These are phyloP conservation scores for Enteromius radiatus DNA, from an alignment of 2,797 vertebrate species.

Conservation along the genomic window DNA sequence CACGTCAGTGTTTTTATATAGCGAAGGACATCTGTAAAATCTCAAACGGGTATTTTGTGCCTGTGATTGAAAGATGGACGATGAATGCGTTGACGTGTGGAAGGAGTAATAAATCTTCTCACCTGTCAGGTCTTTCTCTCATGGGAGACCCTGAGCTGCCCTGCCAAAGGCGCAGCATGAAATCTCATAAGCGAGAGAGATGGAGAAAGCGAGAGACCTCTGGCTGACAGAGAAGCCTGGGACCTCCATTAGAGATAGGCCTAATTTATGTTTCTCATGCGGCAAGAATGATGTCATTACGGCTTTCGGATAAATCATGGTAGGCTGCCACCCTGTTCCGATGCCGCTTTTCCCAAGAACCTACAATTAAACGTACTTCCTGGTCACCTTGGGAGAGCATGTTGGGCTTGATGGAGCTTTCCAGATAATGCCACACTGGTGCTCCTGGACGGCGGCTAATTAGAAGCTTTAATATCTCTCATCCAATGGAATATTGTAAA, in stretches of 20 bases:
- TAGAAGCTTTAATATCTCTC: slow-evolving; percentile 54
- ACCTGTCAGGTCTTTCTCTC: slow-evolving; percentile 41
- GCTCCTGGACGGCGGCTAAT: slow-evolving; percentile 69
- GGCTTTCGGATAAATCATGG: slow-evolving; percentile 71
- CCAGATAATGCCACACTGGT: slow-evolving; percentile 65
- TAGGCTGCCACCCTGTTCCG: slow-evolving; percentile 29
- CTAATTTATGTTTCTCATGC: slow-evolving; percentile 69
- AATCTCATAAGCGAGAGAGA: slow-evolving; percentile 11
- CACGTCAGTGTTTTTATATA: neutral
- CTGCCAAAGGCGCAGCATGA: slow-evolving; percentile 6
- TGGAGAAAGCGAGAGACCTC: slow-evolving; percentile 16
- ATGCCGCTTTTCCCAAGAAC: slow-evolving; percentile 62
- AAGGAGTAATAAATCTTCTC: slow-evolving; percentile 50
- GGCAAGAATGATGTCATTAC: slow-evolving; percentile 73
- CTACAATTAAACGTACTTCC: slow-evolving; percentile 62
- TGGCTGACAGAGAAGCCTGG: slow-evolving; percentile 64
- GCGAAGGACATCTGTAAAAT: slow-evolving; percentile 9
- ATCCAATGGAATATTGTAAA: slow-evolving; percentile 46
- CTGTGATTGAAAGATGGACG: slow-evolving; percentile 40
- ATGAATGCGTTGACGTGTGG: slow-evolving; percentile 44
- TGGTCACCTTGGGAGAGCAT: slow-evolving; percentile 77
- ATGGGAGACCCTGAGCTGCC: slow-evolving; percentile 46
- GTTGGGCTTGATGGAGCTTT: slow-evolving; percentile 58
- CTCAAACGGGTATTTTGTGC: neutral
- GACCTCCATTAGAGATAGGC: slow-evolving; percentile 68